phyloP scores from a whole-genome alignment of 1,140 invertebrate genomes.

The Hylyphantes graminicola region DNA sequence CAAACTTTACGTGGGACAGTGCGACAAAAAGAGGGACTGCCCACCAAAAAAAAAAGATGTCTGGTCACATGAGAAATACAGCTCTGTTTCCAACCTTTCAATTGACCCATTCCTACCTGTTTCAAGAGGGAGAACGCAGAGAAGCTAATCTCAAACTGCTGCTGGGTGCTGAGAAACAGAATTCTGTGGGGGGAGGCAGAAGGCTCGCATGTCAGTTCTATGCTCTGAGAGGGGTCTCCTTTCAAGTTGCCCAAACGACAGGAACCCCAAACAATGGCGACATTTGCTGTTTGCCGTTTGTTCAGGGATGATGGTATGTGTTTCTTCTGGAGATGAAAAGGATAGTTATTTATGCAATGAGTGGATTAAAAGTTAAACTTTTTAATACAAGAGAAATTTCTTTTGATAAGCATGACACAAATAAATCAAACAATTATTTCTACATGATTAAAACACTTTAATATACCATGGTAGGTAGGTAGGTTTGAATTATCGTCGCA shows the following conservation, averaged over 20 bases:
- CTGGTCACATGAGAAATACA: too few relatives aligned
- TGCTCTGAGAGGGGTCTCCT: constrained; percentile 17
- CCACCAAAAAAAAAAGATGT: too few relatives aligned
- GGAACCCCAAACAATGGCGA: constrained; percentile 38
- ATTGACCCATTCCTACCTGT: constrained; percentile 7
- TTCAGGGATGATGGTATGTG: constrained; percentile 13
- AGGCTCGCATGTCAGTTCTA: constrained; percentile 24
- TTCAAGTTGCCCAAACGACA: neutral
- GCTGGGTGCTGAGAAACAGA: constrained; percentile 16
- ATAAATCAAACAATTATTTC: too few relatives aligned
- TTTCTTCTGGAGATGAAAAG: constrained; percentile 19
- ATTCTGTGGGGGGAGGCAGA: constrained; percentile 19
- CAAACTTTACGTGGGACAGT: too few relatives aligned
- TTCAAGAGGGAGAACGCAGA: constrained; percentile 36
- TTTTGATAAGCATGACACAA: too few relatives aligned
- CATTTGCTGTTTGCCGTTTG: constrained; percentile 21
- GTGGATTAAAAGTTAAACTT: too few relatives aligned
- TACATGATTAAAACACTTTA: too few relatives aligned
- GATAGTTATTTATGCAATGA: neutral
- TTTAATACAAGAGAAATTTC: too few relatives aligned
- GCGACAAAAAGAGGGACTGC: too few relatives aligned
- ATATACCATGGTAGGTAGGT: too few relatives aligned
- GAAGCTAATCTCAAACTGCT: constrained; percentile 35
- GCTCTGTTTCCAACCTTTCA: too few relatives aligned
- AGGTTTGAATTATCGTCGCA: too few relatives aligned